Evolutionary conservation across 35 echinoderm and acorn worm species (phyloP), one percentile per base, ranked within the genome.

Genomic region (Chiridota heheva): DNA sequence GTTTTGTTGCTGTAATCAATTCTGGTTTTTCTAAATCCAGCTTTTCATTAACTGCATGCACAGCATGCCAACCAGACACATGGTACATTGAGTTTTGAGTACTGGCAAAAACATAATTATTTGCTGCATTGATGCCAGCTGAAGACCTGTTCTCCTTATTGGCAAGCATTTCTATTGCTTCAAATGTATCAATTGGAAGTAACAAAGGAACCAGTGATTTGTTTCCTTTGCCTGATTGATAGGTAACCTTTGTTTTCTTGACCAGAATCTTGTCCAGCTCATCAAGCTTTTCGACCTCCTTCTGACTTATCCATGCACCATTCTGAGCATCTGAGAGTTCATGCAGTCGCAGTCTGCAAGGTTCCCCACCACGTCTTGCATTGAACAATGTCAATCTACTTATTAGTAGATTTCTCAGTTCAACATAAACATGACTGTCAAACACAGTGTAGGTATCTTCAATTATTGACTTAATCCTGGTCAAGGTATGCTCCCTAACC

Each of bases 1-100:
- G 84, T 47, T 91, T 84, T 0, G 88, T 85, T 34, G 81, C 81
- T 20, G 88, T 91, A 2, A 91, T 17, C 5, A 58, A 35, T 30
- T 76, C 2, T 5, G 12, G 1, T 32, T 63, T 77, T 42, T 71
- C 27, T 30, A 84, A 35, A 8, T 82, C 13, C 47, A 85, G 25
- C 36, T 72, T 67, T 1, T 90, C 46, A 58, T 60, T 69, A 1
- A 73, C 33, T 30, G 24, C 29, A 20, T 63, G 6, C 0, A 91
- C 62, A 5, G 89, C 89, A 67, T 91, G 89, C 89, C 75, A 91
- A 4, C 89, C 89, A n/a, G 75, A 91, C 44, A 91, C 72, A 64
- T 91, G 88, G 27, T 60, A 25, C 0, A 26, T 10, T 27, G 81
- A 85, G 1, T 34, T 41, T 1, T 43, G 35, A 31, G 88, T 58